Evolutionary conservation across 2,888 invertebrate species (phyloP).

Genomic region (Cepaea hortensis): DNA sequence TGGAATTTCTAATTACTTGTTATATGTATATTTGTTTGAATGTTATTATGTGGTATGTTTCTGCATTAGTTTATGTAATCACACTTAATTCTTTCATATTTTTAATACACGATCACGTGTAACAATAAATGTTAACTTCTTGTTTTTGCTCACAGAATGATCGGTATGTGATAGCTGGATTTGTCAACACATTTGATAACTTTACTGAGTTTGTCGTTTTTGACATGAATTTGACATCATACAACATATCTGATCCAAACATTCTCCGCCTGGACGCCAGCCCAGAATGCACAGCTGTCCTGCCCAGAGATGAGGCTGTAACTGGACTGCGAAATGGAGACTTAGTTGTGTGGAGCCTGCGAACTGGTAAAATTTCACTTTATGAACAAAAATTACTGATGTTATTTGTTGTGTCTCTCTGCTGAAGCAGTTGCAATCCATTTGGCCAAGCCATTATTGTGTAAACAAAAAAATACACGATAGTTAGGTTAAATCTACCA

Average conservation of each 20-base stretch:
- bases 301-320: constrained; percentile 74
- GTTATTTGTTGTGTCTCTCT: not conserved
- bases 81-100: not conserved
- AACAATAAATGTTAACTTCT: not conserved
- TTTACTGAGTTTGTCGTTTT: constrained; percentile 75
- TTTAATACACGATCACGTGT: not conserved
- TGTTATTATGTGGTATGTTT: too few species aligned
- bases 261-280: constrained; percentile 74
- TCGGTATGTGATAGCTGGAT: constrained; percentile 75
- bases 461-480: too few species aligned
- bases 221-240: constrained; percentile 71
- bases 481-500: too few species aligned
- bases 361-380: constrained; percentile 60
- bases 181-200: constrained; percentile 74
- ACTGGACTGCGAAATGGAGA: constrained; percentile 76
- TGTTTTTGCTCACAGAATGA: constrained; percentile 60
- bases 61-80: too few species aligned
- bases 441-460: not conserved
- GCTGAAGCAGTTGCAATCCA: not conserved
- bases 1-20: too few species aligned
- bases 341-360: constrained; percentile 75
- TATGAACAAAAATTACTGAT: not conserved
- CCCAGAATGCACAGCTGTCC: constrained; percentile 73
- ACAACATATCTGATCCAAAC: constrained; percentile 70
- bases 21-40: too few species aligned